Percentiles rank a stretch among this genome's conserved stretches.
Conservation (phyloP, 2,113 vertebrate species). For the Rhynchomys soricoides region DNA sequence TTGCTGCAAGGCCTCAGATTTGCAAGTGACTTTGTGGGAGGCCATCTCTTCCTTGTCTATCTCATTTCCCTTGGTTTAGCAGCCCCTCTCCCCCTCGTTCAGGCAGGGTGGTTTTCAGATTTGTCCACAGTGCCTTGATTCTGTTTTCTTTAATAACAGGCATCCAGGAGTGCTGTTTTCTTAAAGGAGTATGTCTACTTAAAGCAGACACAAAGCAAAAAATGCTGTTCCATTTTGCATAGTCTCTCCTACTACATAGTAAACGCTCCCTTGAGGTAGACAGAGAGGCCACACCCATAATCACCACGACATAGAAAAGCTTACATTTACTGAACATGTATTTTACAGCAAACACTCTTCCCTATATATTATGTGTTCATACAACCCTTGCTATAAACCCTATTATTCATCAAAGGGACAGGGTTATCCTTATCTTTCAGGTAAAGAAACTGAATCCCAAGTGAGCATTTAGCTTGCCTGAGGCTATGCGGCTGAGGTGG, state of each 20-base stretch:
- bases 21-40: background rate
- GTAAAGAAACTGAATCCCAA: slow-evolving; percentile 6
- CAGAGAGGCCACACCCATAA: background rate
- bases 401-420: background rate
- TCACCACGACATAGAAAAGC: background rate
- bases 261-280: background rate
- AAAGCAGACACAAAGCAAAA: slow-evolving; percentile 1
- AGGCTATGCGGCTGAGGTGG: background rate
- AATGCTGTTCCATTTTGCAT: background rate
- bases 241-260: background rate
- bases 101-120: background rate
- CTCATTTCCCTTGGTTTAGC: background rate
- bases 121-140: background rate
- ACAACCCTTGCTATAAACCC: background rate
- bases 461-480: background rate
- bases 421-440: background rate
- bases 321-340: background rate
- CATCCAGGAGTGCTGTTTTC: background rate
- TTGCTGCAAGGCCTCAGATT: background rate
- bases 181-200: background rate
- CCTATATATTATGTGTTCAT: background rate
- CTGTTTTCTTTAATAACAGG: background rate
- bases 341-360: background rate
- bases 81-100: background rate
- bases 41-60: background rate